Evolutionary conservation across 2,888 invertebrate species (phyloP).

Genomic region (Exocentrus adspersus): DNA sequence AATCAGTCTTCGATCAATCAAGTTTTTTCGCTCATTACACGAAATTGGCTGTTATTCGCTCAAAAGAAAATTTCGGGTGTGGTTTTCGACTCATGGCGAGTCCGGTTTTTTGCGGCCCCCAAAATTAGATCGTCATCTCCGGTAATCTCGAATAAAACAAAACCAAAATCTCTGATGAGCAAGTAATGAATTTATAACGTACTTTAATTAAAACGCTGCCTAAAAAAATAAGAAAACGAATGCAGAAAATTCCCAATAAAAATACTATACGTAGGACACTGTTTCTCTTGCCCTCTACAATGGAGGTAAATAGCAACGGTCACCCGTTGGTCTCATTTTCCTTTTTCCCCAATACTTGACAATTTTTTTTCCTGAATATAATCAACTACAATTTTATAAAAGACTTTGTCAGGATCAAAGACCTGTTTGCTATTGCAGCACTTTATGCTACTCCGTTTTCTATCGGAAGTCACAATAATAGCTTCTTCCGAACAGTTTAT

Average conservation of each 20-base stretch:
- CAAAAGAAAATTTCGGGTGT: slow-evolving; percentile 12
- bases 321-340: too few species aligned
- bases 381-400: too few species aligned
- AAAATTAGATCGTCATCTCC: slow-evolving; percentile 6
- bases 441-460: background rate
- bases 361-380: too few species aligned
- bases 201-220: background rate
- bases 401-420: too few species aligned
- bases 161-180: background rate
- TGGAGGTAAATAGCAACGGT: too few species aligned
- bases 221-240: background rate
- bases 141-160: background rate
- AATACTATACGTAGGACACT: too few species aligned
- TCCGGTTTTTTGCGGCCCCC: background rate
- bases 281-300: too few species aligned
- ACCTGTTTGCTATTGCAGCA: background rate
- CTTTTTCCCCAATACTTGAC: too few species aligned
- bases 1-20: slow-evolving; percentile 45
- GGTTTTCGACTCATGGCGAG: slow-evolving; percentile 11
- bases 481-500: slow-evolving; percentile 24
- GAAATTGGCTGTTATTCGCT: slow-evolving; percentile 28
- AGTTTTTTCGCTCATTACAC: slow-evolving; percentile 43
- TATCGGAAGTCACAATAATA: slow-evolving; percentile 10
- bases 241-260: too few species aligned
- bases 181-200: background rate